These are phyloP conservation scores for Junonia oenone DNA, from an alignment of 2,888 invertebrate species.

Conservation along the genomic window DNA sequence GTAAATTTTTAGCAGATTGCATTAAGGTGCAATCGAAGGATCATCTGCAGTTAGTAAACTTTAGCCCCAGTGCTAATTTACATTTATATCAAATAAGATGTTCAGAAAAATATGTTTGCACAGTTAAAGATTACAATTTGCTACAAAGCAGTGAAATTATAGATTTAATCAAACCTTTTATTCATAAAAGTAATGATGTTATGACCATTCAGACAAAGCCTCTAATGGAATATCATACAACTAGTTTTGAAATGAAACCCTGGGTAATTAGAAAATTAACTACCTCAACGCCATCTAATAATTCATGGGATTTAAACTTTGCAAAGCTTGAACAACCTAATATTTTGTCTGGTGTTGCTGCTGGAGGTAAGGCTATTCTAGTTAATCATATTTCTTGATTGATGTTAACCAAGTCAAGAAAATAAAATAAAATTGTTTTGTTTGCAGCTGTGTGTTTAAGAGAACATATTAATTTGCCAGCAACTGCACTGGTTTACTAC, in stretches of 20 bases:
- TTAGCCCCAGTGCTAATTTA: slow-evolving; percentile 48
- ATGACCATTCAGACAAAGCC: slow-evolving; percentile 57
- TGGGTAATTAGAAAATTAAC: slow-evolving; percentile 47
- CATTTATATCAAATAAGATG: slow-evolving; percentile 46
- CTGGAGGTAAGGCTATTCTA: slow-evolving; percentile 77
- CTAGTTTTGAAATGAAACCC: slow-evolving; percentile 35
- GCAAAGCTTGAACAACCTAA: slow-evolving; percentile 70
- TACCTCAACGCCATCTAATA: slow-evolving; percentile 38
- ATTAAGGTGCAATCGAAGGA: slow-evolving; percentile 34
- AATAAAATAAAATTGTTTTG: slow-evolving; percentile 15
- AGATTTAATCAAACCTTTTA: slow-evolving; percentile 48
- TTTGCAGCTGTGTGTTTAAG: slow-evolving; percentile 59
- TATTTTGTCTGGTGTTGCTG: slow-evolving; percentile 65
- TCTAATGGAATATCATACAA: slow-evolving; percentile 57
- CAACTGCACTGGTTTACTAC: slow-evolving; percentile 54
- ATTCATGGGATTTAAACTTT: slow-evolving; percentile 35
- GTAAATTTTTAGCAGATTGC: slow-evolving; percentile 56
- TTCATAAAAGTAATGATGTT: slow-evolving; percentile 47
- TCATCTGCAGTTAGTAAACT: slow-evolving; percentile 43
- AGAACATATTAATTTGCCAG: slow-evolving; percentile 51
- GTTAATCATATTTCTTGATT: neutral
- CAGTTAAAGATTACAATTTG: slow-evolving; percentile 57
- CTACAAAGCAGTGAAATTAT: slow-evolving; percentile 59
- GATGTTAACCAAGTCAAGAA: neutral
- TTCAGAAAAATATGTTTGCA: slow-evolving; percentile 49